Base-by-base conservation (phyloP, 2,888 invertebrate genomes). In the Andrena fulva region DNA sequence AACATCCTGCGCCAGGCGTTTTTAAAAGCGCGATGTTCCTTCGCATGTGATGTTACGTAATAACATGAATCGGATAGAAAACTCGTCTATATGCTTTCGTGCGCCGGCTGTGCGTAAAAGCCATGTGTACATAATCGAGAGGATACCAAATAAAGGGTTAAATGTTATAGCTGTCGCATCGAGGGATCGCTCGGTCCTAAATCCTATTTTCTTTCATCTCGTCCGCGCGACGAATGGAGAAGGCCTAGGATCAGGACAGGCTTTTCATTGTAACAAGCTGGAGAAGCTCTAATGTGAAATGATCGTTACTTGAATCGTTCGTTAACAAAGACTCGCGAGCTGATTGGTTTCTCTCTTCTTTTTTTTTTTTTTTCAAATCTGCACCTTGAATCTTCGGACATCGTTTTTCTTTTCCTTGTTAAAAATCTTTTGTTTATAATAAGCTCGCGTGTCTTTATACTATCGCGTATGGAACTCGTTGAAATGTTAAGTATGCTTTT, bases 111-210 rank as follows among this genome's bases (percentile, higher is more conserved):
- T 56, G 50, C 12, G 24, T 48, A 69, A 73, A 75, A 79, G 69
- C 66, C 70, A 79, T 75, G 74, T 79, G 59, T 73, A 64, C 12
- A 8, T 29, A 27, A 20, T 64, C n/a, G 29, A 50, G 50, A 31
- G 29, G 33, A 59, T 73, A 63, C 64, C 77, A 77, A 82, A 84
- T 82, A 82, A 76, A 76, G 76, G 82, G 7, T 82, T 80, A 64
- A 76, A 64, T 60, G 24, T 70, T 70, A 27, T 27, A 68, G 63
- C 67, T 71, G 67, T 67, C 29, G 56, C 54, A 52, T 71, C 63
- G 31, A 80, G 63, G 59, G 69, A 71, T 74, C 24, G 20, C 63
- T n/a, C 4, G 71, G 16, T 72, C 52, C 66, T 59, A 7, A 63
- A 63, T 50, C 42, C 48, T 50, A 67, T 67, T 66, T 59, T 69